These are phyloP conservation scores for Leiothrix lutea DNA, from an alignment of 2,113 vertebrate species.

Conservation along the genomic window DNA sequence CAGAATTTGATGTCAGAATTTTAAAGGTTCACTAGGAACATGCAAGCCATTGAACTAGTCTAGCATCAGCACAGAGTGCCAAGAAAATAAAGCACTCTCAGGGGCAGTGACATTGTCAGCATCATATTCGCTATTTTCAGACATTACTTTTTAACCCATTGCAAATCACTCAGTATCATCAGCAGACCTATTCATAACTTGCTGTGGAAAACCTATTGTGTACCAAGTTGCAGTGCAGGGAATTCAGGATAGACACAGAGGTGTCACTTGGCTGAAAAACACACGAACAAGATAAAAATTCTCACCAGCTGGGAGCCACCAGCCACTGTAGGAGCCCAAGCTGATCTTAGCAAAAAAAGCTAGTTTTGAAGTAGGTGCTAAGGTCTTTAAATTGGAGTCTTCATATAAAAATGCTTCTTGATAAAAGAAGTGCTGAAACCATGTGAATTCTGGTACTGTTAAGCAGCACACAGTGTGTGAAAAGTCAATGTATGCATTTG, in stretches of 20 bases:
- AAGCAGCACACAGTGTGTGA: not conserved
- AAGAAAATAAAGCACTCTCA: not conserved
- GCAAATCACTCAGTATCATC: not conserved
- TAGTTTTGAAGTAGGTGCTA: not conserved
- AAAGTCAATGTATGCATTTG: not conserved
- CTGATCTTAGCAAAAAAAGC: not conserved
- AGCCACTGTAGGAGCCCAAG: not conserved
- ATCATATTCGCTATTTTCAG: rapidly evolving
- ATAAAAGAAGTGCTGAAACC: not conserved
- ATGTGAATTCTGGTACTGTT: not conserved
- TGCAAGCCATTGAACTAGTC: not conserved
- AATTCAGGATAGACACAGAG: not conserved
- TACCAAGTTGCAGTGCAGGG: not conserved
- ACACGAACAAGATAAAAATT: not conserved
- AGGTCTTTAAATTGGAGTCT: not conserved
- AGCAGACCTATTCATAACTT: not conserved
- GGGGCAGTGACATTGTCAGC: not conserved
- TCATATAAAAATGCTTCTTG: not conserved
- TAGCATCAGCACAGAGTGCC: not conserved
- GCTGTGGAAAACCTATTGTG: not conserved
- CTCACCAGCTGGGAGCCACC: not conserved
- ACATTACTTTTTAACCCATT: not conserved
- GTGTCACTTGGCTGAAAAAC: not conserved
- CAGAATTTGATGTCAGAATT: not conserved
- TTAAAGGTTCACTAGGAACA: not conserved